Conservation (phyloP, 2,888 invertebrate genomes). For the Tortricodes alternella region DNA sequence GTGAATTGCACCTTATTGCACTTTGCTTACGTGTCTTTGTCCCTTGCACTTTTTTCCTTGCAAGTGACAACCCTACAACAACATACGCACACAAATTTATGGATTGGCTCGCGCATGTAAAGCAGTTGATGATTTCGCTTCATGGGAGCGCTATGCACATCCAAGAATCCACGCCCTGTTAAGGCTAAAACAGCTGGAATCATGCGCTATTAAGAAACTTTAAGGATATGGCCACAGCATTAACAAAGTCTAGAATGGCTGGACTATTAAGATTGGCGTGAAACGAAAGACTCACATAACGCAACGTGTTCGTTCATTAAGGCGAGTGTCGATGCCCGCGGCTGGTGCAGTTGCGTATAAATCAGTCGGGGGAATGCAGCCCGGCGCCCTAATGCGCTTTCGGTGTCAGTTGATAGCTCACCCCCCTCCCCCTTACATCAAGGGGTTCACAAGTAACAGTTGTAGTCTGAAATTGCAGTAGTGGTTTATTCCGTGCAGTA, state of each 20-base stretch:
- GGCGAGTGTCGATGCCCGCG: constrained; percentile 70
- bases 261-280: constrained; percentile 70
- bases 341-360: constrained; percentile 74
- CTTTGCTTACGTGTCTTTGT: no score
- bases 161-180: no score
- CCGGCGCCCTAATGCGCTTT: constrained; percentile 78
- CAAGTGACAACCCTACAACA: no score
- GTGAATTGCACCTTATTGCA: no score
- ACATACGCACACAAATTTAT: no score
- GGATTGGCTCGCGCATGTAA: no score
- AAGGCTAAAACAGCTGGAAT: not conserved
- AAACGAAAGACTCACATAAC: constrained; percentile 71
- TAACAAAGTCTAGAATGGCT: constrained; percentile 42
- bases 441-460: not conserved
- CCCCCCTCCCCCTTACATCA: constrained; percentile 44
- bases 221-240: no score
- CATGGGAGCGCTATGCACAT: no score
- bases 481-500: no score
- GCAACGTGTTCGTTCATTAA: constrained; percentile 78
- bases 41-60: no score
- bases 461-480: not conserved
- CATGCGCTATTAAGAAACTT: not conserved
- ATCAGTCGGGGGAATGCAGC: constrained; percentile 75
- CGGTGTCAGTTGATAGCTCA: constrained; percentile 74
- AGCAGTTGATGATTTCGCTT: no score